phyloP scores from a whole-genome alignment of 2,113 vertebrate genomes.

The Epinephelus fuscoguttatus region DNA sequence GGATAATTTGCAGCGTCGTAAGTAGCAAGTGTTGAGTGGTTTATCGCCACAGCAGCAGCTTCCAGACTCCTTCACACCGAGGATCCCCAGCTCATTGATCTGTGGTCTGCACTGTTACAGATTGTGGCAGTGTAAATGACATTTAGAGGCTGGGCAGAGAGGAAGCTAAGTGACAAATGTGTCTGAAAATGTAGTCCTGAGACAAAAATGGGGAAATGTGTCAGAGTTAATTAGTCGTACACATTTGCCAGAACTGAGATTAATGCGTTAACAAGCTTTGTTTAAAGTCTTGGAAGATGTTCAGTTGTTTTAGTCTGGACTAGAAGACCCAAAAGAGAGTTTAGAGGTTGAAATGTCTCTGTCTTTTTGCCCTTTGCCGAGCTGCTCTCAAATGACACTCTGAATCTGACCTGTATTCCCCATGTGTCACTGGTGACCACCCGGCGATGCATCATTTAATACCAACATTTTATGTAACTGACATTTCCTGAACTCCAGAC shows the following conservation, averaged over 20 bases:
- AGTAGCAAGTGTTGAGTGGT: not conserved
- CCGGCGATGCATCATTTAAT: not conserved
- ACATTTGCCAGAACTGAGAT: not conserved
- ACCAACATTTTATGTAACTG: constrained; percentile 20
- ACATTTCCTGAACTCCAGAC: constrained; percentile 13
- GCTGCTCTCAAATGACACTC: too few species aligned
- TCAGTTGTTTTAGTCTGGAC: too few species aligned
- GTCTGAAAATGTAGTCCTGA: not conserved
- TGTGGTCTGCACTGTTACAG: not conserved
- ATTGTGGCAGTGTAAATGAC: not conserved
- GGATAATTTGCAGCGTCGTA: not conserved
- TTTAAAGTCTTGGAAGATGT: not conserved
- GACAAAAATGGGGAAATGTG: constrained; percentile 2
- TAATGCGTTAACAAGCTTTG: not conserved
- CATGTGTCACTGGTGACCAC: not conserved
- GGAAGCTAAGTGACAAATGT: not conserved
- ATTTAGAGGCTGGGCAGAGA: not conserved
- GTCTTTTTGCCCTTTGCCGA: not conserved
- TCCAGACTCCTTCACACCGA: not conserved
- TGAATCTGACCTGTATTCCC: not conserved
- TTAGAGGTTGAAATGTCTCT: not conserved
- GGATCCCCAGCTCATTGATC: not conserved
- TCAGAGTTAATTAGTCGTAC: not conserved
- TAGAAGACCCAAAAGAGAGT: not conserved
- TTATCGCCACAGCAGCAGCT: not conserved